Evolutionary conservation across 2,797 vertebrate species (phyloP), one percentile per base, ranked within the genome.

Genomic region (Poeciliopsis gracilis): DNA sequence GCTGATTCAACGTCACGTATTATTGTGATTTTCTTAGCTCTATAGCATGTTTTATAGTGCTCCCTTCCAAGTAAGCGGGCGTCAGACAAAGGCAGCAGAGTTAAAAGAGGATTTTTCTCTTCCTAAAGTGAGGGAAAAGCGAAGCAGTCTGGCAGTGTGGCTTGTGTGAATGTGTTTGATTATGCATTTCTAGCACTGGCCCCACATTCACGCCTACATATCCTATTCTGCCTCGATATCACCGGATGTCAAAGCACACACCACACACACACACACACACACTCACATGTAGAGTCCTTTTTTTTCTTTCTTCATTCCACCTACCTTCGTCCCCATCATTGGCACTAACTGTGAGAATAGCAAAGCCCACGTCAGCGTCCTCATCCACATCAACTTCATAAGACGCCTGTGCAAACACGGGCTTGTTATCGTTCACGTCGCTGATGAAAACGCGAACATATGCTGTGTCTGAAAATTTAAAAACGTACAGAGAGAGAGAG

Each of bases 391-490:
- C 95, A 0, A 96, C 96, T 90, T 97, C 96, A 77, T 97, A 97
- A 67, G 95, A 89, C 0, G 90, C 85, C 83, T 94, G 96, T 23
- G 95, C 91, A 77, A 97, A 98, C 25, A 94, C 82, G 0, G 97
- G 97, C 93, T 96, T 97, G 96, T 98, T 98, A 92, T 98, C 97
- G 66, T 97, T 97, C 86, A 97, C 95, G 5, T 97, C 97, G 0
- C 95, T 97, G 95, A 98, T 95, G 82, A 97, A 97, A 86, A 98
- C 59, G 0, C 93, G 95, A 87, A 97, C 96, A 4, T 96, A 97
- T 30, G 96, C 96, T 0, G 96, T 97, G 94, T 97, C 97, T 97
- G 92, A 77, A 86, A 92, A 69, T 43, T 25, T 43, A 7, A 69
- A 69, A 23, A 66, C 13, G 33, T 16, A 61, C n/a, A 61, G 28